Conservation (phyloP, 2,797 vertebrate species). For the Molossus alvarezi region DNA sequence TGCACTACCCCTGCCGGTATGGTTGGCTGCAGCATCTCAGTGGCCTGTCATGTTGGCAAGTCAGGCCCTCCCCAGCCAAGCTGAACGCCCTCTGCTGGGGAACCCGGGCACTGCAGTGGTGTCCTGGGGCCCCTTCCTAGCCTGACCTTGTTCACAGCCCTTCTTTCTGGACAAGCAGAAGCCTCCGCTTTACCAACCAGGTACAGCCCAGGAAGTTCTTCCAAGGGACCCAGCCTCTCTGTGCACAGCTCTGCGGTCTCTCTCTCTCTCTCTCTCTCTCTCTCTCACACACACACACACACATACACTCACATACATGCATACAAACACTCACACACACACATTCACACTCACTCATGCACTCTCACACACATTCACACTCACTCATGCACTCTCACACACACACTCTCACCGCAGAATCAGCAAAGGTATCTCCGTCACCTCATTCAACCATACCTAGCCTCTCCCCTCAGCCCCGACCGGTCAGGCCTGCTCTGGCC, state of each 20-base stretch:
- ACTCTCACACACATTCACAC: background rate
- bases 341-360: background rate
- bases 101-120: fast-evolving
- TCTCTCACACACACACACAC: background rate
- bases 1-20: background rate
- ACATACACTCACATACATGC: background rate
- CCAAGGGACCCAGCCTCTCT: background rate
- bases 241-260: background rate
- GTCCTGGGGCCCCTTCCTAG: background rate
- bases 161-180: background rate
- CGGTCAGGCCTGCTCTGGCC: background rate
- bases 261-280: background rate
- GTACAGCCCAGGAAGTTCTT: background rate
- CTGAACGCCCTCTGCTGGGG: background rate
- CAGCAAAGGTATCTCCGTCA: background rate
- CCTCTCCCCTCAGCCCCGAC: too few species aligned
- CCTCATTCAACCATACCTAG: background rate
- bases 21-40: background rate
- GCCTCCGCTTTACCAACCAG: background rate
- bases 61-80: background rate
- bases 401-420: background rate
- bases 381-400: too few species aligned
- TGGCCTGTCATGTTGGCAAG: background rate
- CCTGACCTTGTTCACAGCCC: background rate
- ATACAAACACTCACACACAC: background rate